Base-by-base conservation (phyloP, 1,140 invertebrate genomes). In the Aphaenogaster rudis region DNA sequence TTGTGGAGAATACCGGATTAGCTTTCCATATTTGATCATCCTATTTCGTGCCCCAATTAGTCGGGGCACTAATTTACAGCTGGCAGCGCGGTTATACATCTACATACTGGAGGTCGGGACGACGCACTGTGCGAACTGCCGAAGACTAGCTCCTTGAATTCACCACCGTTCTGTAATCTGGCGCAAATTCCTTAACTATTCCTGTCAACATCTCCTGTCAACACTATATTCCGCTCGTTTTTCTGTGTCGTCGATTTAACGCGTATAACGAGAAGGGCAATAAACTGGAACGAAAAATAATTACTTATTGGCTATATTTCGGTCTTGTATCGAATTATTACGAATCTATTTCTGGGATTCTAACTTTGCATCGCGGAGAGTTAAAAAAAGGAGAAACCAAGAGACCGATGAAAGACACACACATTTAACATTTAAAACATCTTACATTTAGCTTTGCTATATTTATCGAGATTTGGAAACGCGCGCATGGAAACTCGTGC, bases 21-120 rank as follows among this genome's bases (percentile, higher is more conserved):
- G 80, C 80, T 74, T 84, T 84, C 80, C 80, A 84, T 84, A 84
- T 84, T 84, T 84, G 80, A 84, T 84, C 80, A 74, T 84, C 69
- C 80, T 84, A 84, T 84, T 84, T 84, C 80, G 80, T 76, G 80
- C 69, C 80, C 80, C 80, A 84, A 84, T 84, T 84, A 84, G 80
- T 74, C 54, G 45, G 80, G 69, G 80, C 69, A 84, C 69, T 84
- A 84, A 84, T 84, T 84, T 84, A 84, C 80, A 84, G 69, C 80
- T 74, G 80, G 80, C 69, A 74, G 80, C 59, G 57, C 57, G 45
- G 69, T 33, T 84, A 84, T 74, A 84, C 52, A 72, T 72, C 79
- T 84, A 63, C 69, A 84, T 84, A 76, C 54, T 42, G 69, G 69
- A 84, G 69, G 69, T 74, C 57, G 80, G 42, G 80, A 84, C 80